Percentiles rank a stretch among this genome's conserved stretches.
Conservation (phyloP, 2,113 vertebrate species). For the Nothoprocta pentlandii region DNA sequence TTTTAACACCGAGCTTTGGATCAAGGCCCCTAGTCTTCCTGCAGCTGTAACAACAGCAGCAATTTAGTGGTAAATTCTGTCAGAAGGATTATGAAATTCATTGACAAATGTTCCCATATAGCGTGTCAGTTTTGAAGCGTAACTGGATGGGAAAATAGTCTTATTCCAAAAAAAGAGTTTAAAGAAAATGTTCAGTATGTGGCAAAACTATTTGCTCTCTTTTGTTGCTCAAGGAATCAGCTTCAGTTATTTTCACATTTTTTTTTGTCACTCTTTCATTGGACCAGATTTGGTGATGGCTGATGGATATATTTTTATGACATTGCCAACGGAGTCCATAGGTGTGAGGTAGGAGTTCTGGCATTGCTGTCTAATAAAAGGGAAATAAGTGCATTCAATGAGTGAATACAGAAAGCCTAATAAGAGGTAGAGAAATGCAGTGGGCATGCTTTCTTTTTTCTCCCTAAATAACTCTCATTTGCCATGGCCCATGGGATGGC, state of each 20-base stretch:
- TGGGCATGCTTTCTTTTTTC: neutral
- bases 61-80: slow-evolving; percentile 65
- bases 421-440: neutral
- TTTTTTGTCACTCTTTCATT: slow-evolving; percentile 20
- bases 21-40: slow-evolving; percentile 43
- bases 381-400: neutral
- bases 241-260: neutral
- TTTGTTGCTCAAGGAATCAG: neutral
- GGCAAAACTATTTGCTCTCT: neutral
- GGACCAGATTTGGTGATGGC: neutral
- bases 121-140: slow-evolving; percentile 16
- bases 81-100: slow-evolving; percentile 64
- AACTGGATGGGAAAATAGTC: slow-evolving; percentile 29
- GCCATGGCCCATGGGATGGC: neutral
- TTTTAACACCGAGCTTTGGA: slow-evolving; percentile 57
- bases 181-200: neutral
- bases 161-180: neutral
- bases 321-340: neutral
- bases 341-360: slow-evolving; percentile 15
- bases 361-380: neutral
- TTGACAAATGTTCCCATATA: slow-evolving; percentile 52
- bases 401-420: neutral
- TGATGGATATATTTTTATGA: slow-evolving; percentile 33
- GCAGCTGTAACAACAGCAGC: slow-evolving; percentile 73
- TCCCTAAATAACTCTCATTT: neutral